Evolutionary conservation across 2,797 vertebrate species (phyloP).

Genomic region (Ptychadena robeensis): DNA sequence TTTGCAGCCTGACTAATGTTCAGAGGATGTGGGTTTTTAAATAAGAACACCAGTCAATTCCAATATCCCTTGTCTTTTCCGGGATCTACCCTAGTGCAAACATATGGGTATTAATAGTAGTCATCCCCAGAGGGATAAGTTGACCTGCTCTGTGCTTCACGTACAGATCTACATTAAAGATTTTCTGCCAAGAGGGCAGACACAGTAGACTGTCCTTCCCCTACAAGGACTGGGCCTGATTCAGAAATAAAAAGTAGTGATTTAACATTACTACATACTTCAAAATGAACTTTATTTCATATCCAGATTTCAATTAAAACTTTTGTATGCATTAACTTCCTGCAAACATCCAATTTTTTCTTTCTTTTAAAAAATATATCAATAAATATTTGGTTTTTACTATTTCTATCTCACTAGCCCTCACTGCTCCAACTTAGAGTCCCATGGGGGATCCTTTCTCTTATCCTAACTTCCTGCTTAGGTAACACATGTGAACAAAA

Average conservation of each 20-base stretch:
- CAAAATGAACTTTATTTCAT: background rate
- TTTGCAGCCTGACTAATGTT: background rate
- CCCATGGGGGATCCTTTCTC: too few species aligned
- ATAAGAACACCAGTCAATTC: background rate
- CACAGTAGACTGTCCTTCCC: background rate
- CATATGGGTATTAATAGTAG: background rate
- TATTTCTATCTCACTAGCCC: too few species aligned
- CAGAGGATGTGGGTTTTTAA: slow-evolving; percentile 5
- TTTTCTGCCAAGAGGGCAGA: background rate
- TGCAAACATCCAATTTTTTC: too few species aligned
- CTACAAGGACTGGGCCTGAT: background rate
- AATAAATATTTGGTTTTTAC: too few species aligned
- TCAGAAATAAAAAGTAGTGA: background rate
- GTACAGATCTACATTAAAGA: background rate
- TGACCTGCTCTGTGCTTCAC: background rate
- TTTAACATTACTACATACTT: background rate
- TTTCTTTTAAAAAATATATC: too few species aligned
- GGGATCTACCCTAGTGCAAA: background rate
- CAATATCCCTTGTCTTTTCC: background rate
- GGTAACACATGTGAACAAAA: too few species aligned
- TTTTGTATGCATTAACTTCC: too few species aligned
- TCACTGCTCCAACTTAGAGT: too few species aligned
- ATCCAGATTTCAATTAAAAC: background rate
- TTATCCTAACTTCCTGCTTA: too few species aligned
- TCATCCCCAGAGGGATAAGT: too few species aligned